Conservation (phyloP, 2,113 vertebrate species). For the Cyanoliseus patagonus region DNA sequence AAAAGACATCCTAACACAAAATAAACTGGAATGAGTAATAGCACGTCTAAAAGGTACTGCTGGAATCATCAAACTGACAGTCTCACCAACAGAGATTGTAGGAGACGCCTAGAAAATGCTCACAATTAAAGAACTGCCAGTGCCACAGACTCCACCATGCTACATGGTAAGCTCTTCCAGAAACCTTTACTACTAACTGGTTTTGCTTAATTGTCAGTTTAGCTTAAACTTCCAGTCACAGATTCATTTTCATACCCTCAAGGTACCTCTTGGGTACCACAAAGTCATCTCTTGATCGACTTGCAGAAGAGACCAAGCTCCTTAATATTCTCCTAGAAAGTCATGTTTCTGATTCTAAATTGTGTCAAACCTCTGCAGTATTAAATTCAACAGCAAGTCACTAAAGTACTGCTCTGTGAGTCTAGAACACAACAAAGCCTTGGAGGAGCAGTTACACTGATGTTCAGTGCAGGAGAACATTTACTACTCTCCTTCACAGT, state of each 20-base stretch:
- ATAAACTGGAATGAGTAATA: background rate
- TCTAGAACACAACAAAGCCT: background rate
- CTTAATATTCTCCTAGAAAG: background rate
- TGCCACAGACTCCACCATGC: background rate
- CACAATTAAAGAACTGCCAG: background rate
- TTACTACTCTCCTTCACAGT: background rate
- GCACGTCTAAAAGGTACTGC: background rate
- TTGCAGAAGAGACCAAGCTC: background rate
- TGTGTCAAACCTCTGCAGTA: background rate
- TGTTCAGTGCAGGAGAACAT: background rate
- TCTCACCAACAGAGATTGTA: accelerated
- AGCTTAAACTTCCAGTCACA: background rate
- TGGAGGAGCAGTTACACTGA: background rate
- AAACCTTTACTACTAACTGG: background rate
- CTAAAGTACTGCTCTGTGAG: accelerated
- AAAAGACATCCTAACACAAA: background rate
- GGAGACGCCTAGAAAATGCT: background rate
- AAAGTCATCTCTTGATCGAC: background rate
- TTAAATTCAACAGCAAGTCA: background rate
- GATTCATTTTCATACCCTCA: background rate
- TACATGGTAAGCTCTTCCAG: background rate
- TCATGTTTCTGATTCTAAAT: background rate
- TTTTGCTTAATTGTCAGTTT: background rate
- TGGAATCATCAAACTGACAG: background rate
- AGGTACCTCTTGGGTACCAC: background rate